Conservation (phyloP, 1,140 invertebrate genomes). For the Brachionus paranguensis region DNA sequence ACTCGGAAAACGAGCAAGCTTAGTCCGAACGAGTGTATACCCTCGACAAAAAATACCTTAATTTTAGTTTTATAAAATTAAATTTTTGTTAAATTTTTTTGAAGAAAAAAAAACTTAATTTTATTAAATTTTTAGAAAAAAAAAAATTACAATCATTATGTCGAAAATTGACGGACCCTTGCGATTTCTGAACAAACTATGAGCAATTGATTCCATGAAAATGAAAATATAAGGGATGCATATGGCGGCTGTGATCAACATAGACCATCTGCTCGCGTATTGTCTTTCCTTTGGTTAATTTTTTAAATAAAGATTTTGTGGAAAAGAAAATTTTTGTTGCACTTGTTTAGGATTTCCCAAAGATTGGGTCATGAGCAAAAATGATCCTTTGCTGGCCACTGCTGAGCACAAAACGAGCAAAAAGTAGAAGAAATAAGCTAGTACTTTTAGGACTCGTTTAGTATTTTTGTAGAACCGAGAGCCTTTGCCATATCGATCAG, state of each 20-base stretch:
- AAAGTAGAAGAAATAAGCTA: constrained; percentile 46
- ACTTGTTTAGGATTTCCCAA: constrained; percentile 46
- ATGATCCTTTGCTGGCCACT: constrained; percentile 47
- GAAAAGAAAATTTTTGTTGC: neutral
- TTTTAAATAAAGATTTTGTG: constrained; percentile 40
- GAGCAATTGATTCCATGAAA: constrained; percentile 43
- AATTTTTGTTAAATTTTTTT: no score
- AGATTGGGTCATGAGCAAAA: constrained; percentile 49
- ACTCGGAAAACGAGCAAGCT: constrained; percentile 49
- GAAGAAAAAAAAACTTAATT: neutral
- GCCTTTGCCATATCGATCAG: constrained; percentile 41
- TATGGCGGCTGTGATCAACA: constrained; percentile 45
- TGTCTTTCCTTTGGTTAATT: constrained; percentile 42
- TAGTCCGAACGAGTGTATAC: constrained; percentile 48
- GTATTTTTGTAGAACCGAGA: constrained; percentile 41
- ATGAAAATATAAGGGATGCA: constrained; percentile 47
- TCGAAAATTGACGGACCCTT: constrained; percentile 46
- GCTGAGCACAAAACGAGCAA: constrained; percentile 44
- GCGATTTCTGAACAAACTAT: constrained; percentile 45
- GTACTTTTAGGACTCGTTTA: constrained; percentile 44
- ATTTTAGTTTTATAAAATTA: no score
- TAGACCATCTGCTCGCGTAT: constrained; percentile 44
- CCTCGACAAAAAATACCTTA: constrained; percentile 48
- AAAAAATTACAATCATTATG: constrained; percentile 44
- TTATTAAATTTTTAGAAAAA: neutral